Evolutionary conservation across 2,888 invertebrate genomes (phyloP).

Genomic region (Crocallis elinguaria): DNA sequence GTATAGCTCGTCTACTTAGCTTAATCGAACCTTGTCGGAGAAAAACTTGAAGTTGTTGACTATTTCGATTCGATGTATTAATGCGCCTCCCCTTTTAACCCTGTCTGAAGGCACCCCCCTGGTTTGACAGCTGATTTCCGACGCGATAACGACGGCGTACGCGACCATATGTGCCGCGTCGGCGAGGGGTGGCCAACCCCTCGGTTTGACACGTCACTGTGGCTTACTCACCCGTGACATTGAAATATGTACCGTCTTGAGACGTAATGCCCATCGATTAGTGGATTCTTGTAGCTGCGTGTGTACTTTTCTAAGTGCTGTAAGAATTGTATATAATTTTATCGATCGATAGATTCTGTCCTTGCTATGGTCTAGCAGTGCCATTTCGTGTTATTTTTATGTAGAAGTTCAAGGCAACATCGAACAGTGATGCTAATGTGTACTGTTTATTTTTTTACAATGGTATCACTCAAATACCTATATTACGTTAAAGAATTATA

Average conservation of each 20-base stretch:
- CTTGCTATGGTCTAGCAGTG: conserved; percentile 12
- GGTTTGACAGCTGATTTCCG: conserved; percentile 76
- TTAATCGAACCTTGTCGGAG: conserved; percentile 1
- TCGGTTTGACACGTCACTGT: conserved; percentile 31
- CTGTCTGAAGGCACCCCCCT: conserved; percentile 51
- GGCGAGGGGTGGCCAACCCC: conserved; percentile 39
- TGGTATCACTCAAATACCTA: no score
- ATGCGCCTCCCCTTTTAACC: conserved; percentile 40
- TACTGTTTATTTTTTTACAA: no score
- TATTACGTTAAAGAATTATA: no score
- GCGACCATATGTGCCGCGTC: conserved; percentile 58
- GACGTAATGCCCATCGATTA: conserved; percentile 21
- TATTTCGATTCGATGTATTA: conserved; percentile 26
- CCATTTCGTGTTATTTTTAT: conserved; percentile 17
- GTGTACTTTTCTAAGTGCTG: conserved; percentile 10
- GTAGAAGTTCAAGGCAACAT: conserved; percentile 17
- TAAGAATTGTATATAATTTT: conserved; percentile 10
- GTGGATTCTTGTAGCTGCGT: background rate
- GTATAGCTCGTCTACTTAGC: background rate
- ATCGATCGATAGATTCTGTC: conserved; percentile 17
- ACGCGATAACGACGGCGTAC: conserved; percentile 51
- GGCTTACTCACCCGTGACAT: conserved; percentile 32
- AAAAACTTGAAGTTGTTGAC: conserved; percentile 14
- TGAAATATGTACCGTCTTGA: conserved; percentile 28
- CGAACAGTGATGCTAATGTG: conserved; percentile 5